Evolutionary conservation across 2,797 vertebrate species (phyloP).

Genomic region (Champsocephalus gunnari): DNA sequence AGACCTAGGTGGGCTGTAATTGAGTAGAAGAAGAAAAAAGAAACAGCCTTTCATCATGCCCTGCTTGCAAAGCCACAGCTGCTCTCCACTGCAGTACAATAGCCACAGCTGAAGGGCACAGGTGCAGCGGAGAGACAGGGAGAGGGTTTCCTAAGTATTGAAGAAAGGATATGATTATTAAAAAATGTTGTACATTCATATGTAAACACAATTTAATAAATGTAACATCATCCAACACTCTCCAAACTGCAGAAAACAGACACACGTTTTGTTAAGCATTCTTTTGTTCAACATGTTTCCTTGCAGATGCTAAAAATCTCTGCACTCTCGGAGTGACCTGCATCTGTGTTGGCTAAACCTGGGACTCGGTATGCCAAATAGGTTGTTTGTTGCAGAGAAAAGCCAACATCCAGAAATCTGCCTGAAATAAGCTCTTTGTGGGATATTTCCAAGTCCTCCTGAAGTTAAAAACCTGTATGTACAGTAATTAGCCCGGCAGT

Average conservation of each 20-base stretch:
- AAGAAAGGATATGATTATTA: constrained; percentile 26
- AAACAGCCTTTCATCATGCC: constrained; percentile 66
- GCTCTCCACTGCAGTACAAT: constrained; percentile 71
- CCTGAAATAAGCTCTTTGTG: constrained; percentile 47
- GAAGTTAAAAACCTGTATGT: neutral
- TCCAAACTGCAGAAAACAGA: constrained; percentile 3
- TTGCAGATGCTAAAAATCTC: constrained; percentile 21
- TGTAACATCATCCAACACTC: constrained; percentile 16
- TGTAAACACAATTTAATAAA: constrained; percentile 19
- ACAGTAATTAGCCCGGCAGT: constrained; percentile 5
- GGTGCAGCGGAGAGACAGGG: constrained; percentile 58
- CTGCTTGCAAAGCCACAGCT: constrained; percentile 51
- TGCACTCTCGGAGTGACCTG: constrained; percentile 33
- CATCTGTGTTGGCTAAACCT: constrained; percentile 35
- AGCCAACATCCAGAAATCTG: constrained; percentile 37
- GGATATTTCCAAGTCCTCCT: constrained; percentile 19
- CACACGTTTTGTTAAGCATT: neutral
- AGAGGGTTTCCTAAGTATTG: constrained; percentile 28
- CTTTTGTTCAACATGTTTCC: constrained; percentile 1
- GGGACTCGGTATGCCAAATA: constrained; percentile 34
- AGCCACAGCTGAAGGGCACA: constrained; percentile 73
- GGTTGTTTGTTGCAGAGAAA: constrained; percentile 34
- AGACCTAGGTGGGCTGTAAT: constrained; percentile 76
- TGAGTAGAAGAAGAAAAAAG: constrained; percentile 55
- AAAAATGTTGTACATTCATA: constrained; percentile 20